Evolutionary conservation across 2,888 invertebrate species (phyloP).

Genomic region (Athrips mouffetella): DNA sequence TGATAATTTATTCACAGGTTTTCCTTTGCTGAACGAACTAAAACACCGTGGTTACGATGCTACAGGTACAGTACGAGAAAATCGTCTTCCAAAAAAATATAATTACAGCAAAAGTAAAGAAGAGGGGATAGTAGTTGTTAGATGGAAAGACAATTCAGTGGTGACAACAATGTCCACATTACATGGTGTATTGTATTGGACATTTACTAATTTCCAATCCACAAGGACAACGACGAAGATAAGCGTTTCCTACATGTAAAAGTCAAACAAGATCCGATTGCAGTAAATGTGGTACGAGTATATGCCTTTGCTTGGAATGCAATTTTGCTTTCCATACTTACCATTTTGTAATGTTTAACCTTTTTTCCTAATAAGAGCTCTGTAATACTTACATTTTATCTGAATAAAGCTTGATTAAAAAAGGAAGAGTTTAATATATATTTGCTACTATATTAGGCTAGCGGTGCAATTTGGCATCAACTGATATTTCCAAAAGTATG

Average conservation of each 20-base stretch:
- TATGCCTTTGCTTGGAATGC: neutral
- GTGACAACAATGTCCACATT: conserved; percentile 9
- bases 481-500: neutral
- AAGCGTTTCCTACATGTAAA: neutral
- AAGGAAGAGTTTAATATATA: neutral
- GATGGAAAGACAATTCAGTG: conserved; percentile 2
- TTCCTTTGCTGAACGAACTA: neutral
- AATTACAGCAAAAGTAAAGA: neutral
- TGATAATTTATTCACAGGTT: conserved; percentile 11
- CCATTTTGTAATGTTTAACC: neutral
- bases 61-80: conserved; percentile 10
- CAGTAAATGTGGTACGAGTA: neutral
- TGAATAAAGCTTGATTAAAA: neutral
- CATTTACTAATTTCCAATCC: neutral
- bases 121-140: neutral
- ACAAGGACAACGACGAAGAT: neutral
- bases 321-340: conserved; percentile 3
- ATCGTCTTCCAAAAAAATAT: conserved; percentile 7
- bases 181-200: conserved; percentile 2
- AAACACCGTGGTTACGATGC: conserved; percentile 6
- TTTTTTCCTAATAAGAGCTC: neutral
- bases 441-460: neutral
- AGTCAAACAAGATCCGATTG: neutral
- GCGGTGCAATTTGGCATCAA: neutral
- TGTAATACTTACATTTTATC: too few relatives aligned